Percentiles rank a stretch among this genome's conserved stretches.
Conservation (phyloP, 2,888 invertebrate genomes). For the Acrocyrtus sp. region DNA sequence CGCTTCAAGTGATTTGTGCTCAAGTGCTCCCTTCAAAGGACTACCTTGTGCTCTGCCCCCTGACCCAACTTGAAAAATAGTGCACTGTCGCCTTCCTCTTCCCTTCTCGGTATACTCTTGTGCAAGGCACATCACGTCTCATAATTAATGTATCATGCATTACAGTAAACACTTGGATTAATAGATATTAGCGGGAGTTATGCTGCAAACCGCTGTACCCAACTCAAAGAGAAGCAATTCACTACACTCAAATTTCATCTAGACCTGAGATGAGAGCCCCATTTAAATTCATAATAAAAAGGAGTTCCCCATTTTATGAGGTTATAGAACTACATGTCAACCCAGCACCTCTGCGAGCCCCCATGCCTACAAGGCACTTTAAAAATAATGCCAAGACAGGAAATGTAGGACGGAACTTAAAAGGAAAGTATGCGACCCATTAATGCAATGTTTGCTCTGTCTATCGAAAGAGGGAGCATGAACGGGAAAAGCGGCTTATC, state of each 20-base stretch:
- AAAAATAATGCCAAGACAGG: neutral
- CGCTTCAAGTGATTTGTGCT: conserved; percentile 29
- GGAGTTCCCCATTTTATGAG: neutral
- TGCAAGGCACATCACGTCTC: no score
- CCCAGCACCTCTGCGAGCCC: neutral
- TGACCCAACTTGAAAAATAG: neutral
- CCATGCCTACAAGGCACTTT: neutral
- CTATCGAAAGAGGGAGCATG: conserved; percentile 18
- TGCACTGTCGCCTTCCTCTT: neutral
- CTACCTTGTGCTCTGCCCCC: neutral
- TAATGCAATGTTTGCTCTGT: conserved; percentile 27
- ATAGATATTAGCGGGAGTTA: neutral
- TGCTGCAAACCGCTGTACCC: no score
- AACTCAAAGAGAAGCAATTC: no score
- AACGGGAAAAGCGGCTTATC: conserved; percentile 21
- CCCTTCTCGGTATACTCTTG: no score
- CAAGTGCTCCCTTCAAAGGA: conserved; percentile 14
- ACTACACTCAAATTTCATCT: no score
- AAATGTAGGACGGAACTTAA: neutral
- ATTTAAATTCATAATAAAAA: neutral
- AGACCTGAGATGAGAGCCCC: no score
- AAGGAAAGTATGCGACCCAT: conserved; percentile 7
- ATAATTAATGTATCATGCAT: neutral
- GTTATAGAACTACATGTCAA: neutral
- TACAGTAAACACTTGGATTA: neutral